phyloP scores from a whole-genome alignment of 2,888 invertebrate genomes.

The Drosophila stalkeri region DNA sequence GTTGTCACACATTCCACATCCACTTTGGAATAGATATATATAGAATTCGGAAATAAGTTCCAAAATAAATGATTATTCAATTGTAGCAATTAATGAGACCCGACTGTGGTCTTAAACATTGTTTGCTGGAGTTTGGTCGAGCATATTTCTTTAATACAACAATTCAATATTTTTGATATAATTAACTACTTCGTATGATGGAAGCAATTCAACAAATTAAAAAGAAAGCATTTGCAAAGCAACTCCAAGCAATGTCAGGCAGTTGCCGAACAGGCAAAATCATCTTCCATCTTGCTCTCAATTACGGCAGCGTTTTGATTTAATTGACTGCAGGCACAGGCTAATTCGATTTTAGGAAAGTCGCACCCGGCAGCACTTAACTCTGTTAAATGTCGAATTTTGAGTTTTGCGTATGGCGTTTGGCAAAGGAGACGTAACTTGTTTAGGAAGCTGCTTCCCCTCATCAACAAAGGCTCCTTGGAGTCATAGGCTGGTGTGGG shows the following conservation, averaged over 20 bases:
- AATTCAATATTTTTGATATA: background rate
- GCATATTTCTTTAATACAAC: background rate
- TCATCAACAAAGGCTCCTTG: constrained; percentile 17
- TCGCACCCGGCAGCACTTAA: constrained; percentile 38
- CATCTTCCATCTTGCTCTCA: constrained; percentile 57
- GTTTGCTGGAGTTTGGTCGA: too few species aligned
- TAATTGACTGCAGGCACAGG: constrained; percentile 71
- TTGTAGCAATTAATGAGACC: too few species aligned
- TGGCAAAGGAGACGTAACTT: constrained; percentile 7
- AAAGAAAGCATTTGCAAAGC: background rate
- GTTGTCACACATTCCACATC: too few species aligned
- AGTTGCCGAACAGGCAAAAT: background rate
- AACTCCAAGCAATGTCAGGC: constrained; percentile 10
- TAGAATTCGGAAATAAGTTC: too few species aligned
- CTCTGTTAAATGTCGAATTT: constrained; percentile 22
- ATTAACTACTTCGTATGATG: background rate
- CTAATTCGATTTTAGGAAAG: constrained; percentile 67
- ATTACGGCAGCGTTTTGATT: constrained; percentile 76
- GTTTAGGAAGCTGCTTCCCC: constrained; percentile 13
- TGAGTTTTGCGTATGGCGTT: background rate
- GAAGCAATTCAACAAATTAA: background rate
- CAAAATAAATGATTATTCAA: too few species aligned
- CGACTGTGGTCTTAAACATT: too few species aligned
- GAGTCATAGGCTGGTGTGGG: constrained; percentile 3
- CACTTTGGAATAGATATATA: too few species aligned